A percentile compares a stretch with the other conserved stretches of the same genome.
Evolutionary conservation across 2,797 vertebrate species (phyloP).

Genomic region (Eospalax fontanierii): DNA sequence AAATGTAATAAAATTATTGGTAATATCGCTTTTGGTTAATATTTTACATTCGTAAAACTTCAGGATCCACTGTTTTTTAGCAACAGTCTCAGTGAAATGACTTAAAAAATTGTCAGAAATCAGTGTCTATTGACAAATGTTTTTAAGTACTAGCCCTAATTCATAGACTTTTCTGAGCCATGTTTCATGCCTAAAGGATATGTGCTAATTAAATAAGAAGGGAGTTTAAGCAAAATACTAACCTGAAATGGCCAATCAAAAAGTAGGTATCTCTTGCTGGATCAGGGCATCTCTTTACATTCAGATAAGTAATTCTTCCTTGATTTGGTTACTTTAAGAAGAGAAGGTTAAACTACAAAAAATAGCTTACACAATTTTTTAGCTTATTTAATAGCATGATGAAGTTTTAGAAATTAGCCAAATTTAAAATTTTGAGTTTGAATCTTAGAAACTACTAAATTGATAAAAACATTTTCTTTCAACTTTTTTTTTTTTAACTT

Average conservation of each 20-base stretch:
- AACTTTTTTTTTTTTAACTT: slow-evolving; percentile 25
- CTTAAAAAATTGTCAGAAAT: slow-evolving; percentile 53
- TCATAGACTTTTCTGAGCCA: slow-evolving; percentile 67
- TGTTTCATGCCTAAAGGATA: slow-evolving; percentile 76
- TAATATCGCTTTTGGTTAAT: slow-evolving; percentile 59
- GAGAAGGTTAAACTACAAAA: slow-evolving; percentile 49
- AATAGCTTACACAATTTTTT: slow-evolving; percentile 18
- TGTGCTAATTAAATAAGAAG: slow-evolving; percentile 67
- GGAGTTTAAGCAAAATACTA: slow-evolving; percentile 41
- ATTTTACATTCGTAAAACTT: slow-evolving; percentile 52
- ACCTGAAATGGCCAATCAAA: slow-evolving; percentile 85
- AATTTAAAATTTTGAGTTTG: slow-evolving; percentile 63
- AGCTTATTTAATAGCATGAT: slow-evolving; percentile 48
- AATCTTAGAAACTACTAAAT: slow-evolving; percentile 52
- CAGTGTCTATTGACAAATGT: slow-evolving; percentile 63
- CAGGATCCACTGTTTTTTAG: background rate
- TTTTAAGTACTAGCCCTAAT: slow-evolving; percentile 68
- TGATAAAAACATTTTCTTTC: slow-evolving; percentile 42
- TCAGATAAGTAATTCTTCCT: slow-evolving; percentile 52
- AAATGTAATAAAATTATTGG: background rate
- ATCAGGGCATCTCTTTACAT: slow-evolving; percentile 84
- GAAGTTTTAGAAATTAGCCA: slow-evolving; percentile 55
- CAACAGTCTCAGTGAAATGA: slow-evolving; percentile 57
- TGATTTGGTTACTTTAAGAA: slow-evolving; percentile 66
- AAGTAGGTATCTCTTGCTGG: slow-evolving; percentile 88